These are phyloP conservation scores for Axinella damicornis DNA, from an alignment of 37 sponge, comb jelly and placozoan species.

Conservation along the genomic window DNA sequence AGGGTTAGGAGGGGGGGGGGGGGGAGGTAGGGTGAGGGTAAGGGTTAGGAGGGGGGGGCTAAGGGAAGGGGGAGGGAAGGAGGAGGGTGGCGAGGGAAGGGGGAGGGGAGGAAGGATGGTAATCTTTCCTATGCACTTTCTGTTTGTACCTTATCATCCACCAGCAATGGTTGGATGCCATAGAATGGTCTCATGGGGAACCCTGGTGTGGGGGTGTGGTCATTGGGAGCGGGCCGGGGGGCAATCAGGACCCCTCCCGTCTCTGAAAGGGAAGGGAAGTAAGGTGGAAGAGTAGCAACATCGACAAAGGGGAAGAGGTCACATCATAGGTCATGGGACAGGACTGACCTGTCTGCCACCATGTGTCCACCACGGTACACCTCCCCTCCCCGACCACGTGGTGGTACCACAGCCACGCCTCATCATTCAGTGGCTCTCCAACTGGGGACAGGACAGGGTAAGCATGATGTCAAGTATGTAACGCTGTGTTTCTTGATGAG, in stretches of 20 bases:
- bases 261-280: slow-evolving; percentile 37
- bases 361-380: slow-evolving; percentile 94
- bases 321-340: no score
- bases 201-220: slow-evolving; percentile 89
- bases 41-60: no score
- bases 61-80: neutral
- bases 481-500: no score
- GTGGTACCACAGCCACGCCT: slow-evolving; percentile 95
- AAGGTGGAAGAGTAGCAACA: no score
- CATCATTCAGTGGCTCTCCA: slow-evolving; percentile 95
- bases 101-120: neutral
- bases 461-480: no score
- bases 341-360: slow-evolving; percentile 97
- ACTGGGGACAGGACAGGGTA: slow-evolving; percentile 61
- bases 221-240: slow-evolving; percentile 83
- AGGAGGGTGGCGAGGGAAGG: no score
- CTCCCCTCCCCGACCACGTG: slow-evolving; percentile 85
- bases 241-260: slow-evolving; percentile 96
- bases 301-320: no score
- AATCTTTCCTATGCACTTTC: no score
- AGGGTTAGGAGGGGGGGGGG: no score
- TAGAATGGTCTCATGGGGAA: slow-evolving; percentile 95
- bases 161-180: slow-evolving; percentile 88
- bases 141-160: slow-evolving; percentile 72
- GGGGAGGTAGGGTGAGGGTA: neutral